Evolutionary conservation across 2,113 vertebrate species (phyloP), one percentile per base, ranked within the genome.

Genomic region (Zingel zingel): DNA sequence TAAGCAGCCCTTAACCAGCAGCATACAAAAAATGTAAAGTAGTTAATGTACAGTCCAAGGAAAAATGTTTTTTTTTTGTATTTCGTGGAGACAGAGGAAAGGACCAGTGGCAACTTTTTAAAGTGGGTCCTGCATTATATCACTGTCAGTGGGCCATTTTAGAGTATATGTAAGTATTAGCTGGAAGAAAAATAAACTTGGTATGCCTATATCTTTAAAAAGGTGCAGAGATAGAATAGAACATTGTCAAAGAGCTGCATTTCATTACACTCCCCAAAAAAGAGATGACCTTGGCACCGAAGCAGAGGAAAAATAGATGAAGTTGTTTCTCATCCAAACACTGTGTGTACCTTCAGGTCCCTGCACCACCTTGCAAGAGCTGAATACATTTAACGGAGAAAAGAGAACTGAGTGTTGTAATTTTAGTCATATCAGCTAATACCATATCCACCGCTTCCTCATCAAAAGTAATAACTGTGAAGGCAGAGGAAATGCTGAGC

Each of bases 271-370:
- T 66, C 56, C 39, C 54, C 59, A 16, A 36, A 61, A 77, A 74
- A 88, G 57, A 67, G 76, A 91, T 68, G 77, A 74, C 86, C 84
- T 91, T 89, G 86, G 80, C 77, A 87, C 68, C 89, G 77, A 89
- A 84, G 81, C 25, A 92, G 78, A 86, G 61, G 79, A 67, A 82
- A 86, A 86, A 83, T 9, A 91, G 75, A 85, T 80, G 30, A 91
- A 92, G 84, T 62, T 84, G 56, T 86, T 89, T 82, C 80, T 89
- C 82, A 86, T 89, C 89, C 78, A 91, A 91, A 92, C 85, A 89
- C 70, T 61, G 65, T 83, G 36, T 93, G 88, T 95, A 95, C 95
- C 95, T 96, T 92, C 54, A 82, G 81, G 88, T 90, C 86, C 83
- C 87, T 82, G 89, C 83, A 87, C 87, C 88, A 88, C 78, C 86